Evolutionary conservation across 1,140 invertebrate species (phyloP), one percentile per base, ranked within the genome.

Genomic region (Penaeus vannamei): DNA sequence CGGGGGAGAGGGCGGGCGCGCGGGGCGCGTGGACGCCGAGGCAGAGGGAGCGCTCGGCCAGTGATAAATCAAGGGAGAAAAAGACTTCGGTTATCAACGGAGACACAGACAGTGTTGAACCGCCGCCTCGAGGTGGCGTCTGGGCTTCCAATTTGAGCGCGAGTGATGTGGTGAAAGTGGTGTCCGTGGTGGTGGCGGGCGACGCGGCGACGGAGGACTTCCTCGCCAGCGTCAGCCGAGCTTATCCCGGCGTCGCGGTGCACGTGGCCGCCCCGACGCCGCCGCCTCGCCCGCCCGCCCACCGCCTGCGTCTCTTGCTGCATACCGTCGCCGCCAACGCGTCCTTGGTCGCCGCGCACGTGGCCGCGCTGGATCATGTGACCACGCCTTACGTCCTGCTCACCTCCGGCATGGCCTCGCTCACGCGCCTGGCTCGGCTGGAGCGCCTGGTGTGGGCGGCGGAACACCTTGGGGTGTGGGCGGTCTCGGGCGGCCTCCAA

Each of bases 381-480:
- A 80, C 61, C n/a, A 90, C 89, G 20, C 85, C 66, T 3, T 90
- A 87, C 59, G 79, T 90, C 29, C 26, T 90, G 8, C 42, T 90
- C 23, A 80, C 84, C n/a, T 36, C 77, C 14, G 64, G 62, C 17
- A 42, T 81, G 26, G 36, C 82, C 8, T 84, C 81, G 7, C 26
- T 90, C 20, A 69, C 84, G 20, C 53, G 42, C 1, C 60, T 80
- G n/a, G 42, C 26, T 23, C 29, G 61, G 29, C 62, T 90, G 17
- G 85, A 86, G 64, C 84, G 64, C 64, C 89, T 90, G 12, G 82
- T 90, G 23, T 87, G 89, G 89, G 85, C 85, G 19, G 85, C 66
- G 42, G 89, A 90, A 61, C 79, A 87, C 69, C 53, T 87, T 10
- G 85, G 89, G 20, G 89, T 87, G 2, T 84, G 84, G 85, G 89